Evolutionary conservation across 2,888 invertebrate species (phyloP), one percentile per base, ranked within the genome.

Genomic region (Carcina quercana): DNA sequence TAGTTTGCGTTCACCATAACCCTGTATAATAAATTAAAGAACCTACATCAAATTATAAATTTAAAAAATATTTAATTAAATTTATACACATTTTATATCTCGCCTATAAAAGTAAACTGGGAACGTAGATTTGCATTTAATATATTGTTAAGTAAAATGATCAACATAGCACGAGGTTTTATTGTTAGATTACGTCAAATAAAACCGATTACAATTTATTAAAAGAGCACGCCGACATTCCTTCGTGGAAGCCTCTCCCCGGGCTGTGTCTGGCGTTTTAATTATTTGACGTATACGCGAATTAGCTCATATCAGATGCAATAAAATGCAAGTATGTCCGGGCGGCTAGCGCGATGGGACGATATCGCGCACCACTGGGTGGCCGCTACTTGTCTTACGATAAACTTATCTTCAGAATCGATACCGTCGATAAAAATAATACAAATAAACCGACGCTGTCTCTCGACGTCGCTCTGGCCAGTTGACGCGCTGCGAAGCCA

Each of bases 371-470:
- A 46, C 49, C 51, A 50, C 61, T 67, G 70, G 80, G 82, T 82
- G 83, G 82, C 67, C 82, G 78, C 83, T 82, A 79, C 83, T 79
- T 69, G 82, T 83, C 80, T 83, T 83, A 79, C 79, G 76, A 73
- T 69, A 65, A 69, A 75, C 71, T 79, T 83, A 82, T 82, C 82
- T 82, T 72, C 64, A 76, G 72, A 73, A 80, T 82, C 82, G 79
- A 80, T 79, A 73, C 76, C 67, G 57, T 54, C 68, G 79, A 80
- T 80, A 79, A 79, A 79, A 78, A 74, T 70, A 75, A 75, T 68
- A 67, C 44, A 48, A 47, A 40, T 43, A 40, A 43, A 36, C 63
- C 65, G 59, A 61, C 56, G 58, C 59, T 60, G 62, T 61, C 58
- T 63, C 57, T 59, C 59, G 57, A 72, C 62, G 73, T 59, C 59